Evolutionary conservation across 2,888 invertebrate species (phyloP).

Genomic region (Luffia ferchaultella): DNA sequence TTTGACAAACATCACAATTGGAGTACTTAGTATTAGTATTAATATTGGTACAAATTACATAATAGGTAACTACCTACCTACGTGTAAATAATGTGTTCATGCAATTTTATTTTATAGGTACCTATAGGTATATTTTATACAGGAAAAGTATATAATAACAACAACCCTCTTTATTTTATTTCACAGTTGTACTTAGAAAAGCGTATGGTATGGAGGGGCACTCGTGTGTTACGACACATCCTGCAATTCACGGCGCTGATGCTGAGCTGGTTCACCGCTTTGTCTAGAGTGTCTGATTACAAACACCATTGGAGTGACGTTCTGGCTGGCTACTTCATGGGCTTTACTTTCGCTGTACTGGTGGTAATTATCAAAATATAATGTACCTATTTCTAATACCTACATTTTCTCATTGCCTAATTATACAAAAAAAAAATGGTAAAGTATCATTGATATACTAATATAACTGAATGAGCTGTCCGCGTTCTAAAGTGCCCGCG

Average conservation of each 20-base stretch:
- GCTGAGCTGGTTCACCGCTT: conserved; percentile 84
- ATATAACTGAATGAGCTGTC: not conserved
- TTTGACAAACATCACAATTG: no score
- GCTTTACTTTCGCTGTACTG: conserved; percentile 70
- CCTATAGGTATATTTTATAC: not conserved
- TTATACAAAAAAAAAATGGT: not conserved
- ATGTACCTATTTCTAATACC: not conserved
- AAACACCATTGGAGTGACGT: conserved; percentile 99
- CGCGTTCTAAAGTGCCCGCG: not conserved
- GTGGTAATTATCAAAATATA: conserved; percentile 63
- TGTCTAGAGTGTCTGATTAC: conserved; percentile 92
- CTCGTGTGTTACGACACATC: conserved; percentile 79
- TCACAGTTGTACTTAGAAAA: conserved; percentile 85
- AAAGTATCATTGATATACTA: not conserved
- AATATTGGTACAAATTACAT: no score
- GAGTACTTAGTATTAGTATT: no score
- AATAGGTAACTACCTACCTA: no score
- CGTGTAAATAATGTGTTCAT: conserved; percentile 3
- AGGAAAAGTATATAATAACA: no score
- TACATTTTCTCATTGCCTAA: not conserved
- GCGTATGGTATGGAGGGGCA: conserved; percentile 80
- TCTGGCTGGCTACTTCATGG: conserved; percentile 78
- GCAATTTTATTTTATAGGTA: not conserved
- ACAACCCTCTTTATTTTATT: not conserved
- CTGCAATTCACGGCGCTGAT: conserved; percentile 82